A percentile compares a stretch with the other conserved stretches of the same genome.
These are phyloP conservation scores for Ectobius pallidus DNA, from an alignment of 2,888 invertebrate genomes.

Conservation along the genomic window DNA sequence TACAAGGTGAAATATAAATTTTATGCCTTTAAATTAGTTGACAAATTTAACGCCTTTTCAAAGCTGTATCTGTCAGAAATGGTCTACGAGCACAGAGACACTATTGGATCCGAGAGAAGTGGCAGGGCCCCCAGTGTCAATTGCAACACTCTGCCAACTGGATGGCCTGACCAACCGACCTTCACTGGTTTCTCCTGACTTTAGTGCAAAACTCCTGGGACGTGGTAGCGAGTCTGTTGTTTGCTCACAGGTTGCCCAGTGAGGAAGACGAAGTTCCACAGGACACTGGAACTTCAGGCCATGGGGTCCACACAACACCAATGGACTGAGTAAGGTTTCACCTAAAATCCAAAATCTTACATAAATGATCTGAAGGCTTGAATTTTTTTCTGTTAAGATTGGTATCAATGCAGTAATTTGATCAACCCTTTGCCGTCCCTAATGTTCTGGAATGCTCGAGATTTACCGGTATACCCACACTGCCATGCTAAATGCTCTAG, in stretches of 20 bases:
- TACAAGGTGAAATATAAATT: too few relatives aligned
- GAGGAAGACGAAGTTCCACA: constrained; percentile 90
- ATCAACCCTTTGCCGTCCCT: too few relatives aligned
- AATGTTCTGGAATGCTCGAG: too few relatives aligned
- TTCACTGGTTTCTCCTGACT: constrained; percentile 74
- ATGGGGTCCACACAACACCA: constrained; percentile 97
- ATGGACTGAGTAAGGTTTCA: constrained; percentile 91
- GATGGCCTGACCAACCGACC: constrained; percentile 49
- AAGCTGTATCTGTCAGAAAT: constrained; percentile 66
- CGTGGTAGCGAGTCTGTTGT: constrained; percentile 6
- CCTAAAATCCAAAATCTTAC: constrained; percentile 61
- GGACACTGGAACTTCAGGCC: constrained; percentile 86
- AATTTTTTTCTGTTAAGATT: too few relatives aligned
- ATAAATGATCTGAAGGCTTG: too few relatives aligned
- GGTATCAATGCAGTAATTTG: too few relatives aligned
- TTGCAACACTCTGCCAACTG: constrained; percentile 81
- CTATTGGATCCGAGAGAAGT: constrained; percentile 81
- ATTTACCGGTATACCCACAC: too few relatives aligned
- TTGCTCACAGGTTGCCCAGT: constrained; percentile 67
- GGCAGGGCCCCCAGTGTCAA: constrained; percentile 84
- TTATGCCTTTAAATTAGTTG: too few relatives aligned
- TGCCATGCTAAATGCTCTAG: too few relatives aligned
- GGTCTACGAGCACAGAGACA: constrained; percentile 90
- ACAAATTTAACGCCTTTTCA: too few relatives aligned
- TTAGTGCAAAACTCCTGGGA: constrained; percentile 75